Evolutionary conservation across 2,113 vertebrate genomes (phyloP).

Genomic region (Crotalus horridus): DNA sequence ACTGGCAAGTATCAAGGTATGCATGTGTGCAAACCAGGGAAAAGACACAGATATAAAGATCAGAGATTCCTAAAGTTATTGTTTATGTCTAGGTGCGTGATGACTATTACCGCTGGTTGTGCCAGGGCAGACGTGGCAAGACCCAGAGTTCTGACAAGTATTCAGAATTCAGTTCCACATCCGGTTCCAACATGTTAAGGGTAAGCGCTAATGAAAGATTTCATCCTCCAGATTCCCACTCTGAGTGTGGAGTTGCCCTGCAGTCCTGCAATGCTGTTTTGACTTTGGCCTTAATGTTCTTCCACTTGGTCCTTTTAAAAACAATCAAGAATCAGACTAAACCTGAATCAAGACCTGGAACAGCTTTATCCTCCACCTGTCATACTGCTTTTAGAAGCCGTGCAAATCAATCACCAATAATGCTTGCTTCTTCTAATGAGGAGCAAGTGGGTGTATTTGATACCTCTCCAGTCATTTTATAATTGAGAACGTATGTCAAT

Average conservation of each 20-base stretch:
- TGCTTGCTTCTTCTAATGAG: background rate
- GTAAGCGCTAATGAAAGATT: background rate
- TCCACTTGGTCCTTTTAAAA: background rate
- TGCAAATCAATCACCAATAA: background rate
- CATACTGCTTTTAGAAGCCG: background rate
- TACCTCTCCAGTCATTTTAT: background rate
- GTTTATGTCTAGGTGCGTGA: slow-evolving; percentile 10
- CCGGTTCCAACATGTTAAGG: slow-evolving; percentile 13
- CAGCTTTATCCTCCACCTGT: background rate
- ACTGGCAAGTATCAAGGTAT: background rate
- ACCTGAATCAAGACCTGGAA: background rate
- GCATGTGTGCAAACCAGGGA: background rate
- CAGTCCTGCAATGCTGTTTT: background rate
- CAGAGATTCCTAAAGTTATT: background rate
- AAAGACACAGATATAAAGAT: background rate
- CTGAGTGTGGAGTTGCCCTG: background rate
- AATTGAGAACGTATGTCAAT: background rate
- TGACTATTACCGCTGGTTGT: slow-evolving; percentile 13
- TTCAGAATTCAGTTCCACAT: slow-evolving; percentile 6
- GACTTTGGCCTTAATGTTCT: background rate
- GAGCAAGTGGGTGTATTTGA: background rate
- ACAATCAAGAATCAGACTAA: background rate
- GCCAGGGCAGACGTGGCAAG: background rate
- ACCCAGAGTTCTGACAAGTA: slow-evolving; percentile 11
- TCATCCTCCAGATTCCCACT: background rate